These are phyloP conservation scores for Harpegnathos saltator DNA, from an alignment of 1,140 invertebrate genomes.

Conservation along the genomic window DNA sequence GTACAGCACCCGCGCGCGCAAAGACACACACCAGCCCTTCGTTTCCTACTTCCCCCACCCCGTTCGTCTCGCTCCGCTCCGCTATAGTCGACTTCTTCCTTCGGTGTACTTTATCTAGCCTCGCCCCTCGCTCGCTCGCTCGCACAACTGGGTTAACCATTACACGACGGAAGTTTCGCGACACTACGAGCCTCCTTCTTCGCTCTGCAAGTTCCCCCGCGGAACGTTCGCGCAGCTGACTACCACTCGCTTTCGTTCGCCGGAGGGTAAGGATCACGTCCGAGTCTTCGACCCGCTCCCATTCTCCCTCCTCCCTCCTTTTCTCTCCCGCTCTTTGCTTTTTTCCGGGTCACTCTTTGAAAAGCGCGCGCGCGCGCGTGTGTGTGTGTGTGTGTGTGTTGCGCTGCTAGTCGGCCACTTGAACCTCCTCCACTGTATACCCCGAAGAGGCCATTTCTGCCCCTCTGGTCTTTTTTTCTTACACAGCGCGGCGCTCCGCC, in stretches of 20 bases:
- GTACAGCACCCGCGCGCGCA: not conserved
- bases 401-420: not conserved
- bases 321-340: not conserved
- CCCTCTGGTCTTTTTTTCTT: not conserved
- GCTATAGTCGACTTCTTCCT: constrained; percentile 28
- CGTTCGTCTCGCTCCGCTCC: constrained; percentile 12
- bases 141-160: constrained; percentile 69
- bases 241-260: constrained; percentile 64
- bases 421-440: not conserved
- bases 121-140: constrained; percentile 63
- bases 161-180: constrained; percentile 66
- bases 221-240: constrained; percentile 68
- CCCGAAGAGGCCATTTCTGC: not conserved
- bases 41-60: not conserved
- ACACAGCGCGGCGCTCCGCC: not conserved
- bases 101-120: constrained; percentile 47
- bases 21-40: not conserved
- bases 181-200: constrained; percentile 48
- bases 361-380: not conserved
- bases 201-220: constrained; percentile 64
- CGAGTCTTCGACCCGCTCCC: constrained; percentile 12
- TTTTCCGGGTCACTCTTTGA: constrained; percentile 33
- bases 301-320: not conserved
- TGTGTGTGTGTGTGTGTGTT: no score
- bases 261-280: constrained; percentile 27